Evolutionary conservation across 1,140 invertebrate genomes (phyloP).

Genomic region (Paralvinella palmiformis): DNA sequence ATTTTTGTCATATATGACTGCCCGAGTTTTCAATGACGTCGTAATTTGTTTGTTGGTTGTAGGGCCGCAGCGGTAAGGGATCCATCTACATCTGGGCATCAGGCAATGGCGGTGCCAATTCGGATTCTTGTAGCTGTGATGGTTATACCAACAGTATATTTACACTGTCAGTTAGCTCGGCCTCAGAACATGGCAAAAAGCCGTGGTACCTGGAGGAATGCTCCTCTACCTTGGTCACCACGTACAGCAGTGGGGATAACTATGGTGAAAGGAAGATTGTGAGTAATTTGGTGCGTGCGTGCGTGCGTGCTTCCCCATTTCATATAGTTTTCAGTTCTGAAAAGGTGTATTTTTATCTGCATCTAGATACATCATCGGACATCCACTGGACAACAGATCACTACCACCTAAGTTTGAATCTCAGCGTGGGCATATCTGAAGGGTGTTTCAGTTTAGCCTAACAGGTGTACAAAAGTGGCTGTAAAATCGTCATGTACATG

Average conservation of each 20-base stretch:
- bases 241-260: constrained; percentile 74
- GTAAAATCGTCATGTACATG: neutral
- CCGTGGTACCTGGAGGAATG: constrained; percentile 63
- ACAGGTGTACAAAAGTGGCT: no score
- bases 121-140: constrained; percentile 86
- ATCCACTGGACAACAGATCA: no score
- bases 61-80: constrained; percentile 79
- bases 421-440: no score
- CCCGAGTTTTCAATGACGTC: no score
- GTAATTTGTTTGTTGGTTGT: neutral
- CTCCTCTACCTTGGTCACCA: constrained; percentile 80
- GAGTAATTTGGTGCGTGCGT: constrained; percentile 9
- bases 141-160: constrained; percentile 82
- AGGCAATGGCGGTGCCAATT: constrained; percentile 78
- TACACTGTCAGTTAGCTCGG: constrained; percentile 81
- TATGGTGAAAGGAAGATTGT: constrained; percentile 18
- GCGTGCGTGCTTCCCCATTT: no score
- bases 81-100: constrained; percentile 87
- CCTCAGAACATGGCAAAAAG: constrained; percentile 65
- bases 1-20: no score
- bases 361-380: no score
- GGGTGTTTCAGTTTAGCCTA: no score
- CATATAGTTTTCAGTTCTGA: no score
- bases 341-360: no score
- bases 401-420: no score